Evolutionary conservation across 2,888 invertebrate species (phyloP).

Genomic region (Cylloceria caligata): DNA sequence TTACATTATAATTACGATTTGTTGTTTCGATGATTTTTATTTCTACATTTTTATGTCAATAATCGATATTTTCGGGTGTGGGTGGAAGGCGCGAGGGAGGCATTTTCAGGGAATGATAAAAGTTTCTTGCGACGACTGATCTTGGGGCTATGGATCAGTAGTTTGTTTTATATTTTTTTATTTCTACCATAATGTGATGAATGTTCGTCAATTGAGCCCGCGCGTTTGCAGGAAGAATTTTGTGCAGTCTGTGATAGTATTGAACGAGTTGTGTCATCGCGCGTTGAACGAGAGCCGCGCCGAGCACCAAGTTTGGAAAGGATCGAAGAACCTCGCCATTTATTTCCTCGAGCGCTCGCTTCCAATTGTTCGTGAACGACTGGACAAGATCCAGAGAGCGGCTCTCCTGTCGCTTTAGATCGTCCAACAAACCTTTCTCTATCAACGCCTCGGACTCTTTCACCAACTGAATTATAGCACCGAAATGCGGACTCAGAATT

Average conservation of each 20-base stretch:
- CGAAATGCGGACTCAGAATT: conserved; percentile 97
- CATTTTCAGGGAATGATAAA: conserved; percentile 33
- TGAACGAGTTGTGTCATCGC: conserved; percentile 98
- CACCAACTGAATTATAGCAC: conserved; percentile 97
- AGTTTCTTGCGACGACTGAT: not conserved
- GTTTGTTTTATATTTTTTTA: conserved; percentile 99
- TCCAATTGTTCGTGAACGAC: conserved; percentile 97
- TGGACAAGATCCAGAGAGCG: conserved; percentile 95
- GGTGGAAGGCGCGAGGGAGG: not conserved
- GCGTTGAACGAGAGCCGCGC: conserved; percentile 96
- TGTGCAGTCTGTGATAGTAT: conserved; percentile 98
- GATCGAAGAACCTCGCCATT: conserved; percentile 97
- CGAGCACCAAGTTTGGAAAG: conserved; percentile 98
- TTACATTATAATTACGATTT: not conserved
- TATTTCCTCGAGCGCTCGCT: conserved; percentile 96
- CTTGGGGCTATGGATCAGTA: conserved; percentile 86
- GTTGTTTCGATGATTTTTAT: not conserved
- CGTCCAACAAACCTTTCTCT: conserved; percentile 91
- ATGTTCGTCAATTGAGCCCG: conserved; percentile 97
- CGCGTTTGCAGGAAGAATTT: conserved; percentile 94
- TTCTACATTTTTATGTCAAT: not conserved
- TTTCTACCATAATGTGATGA: conserved; percentile 99
- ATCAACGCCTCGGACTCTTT: conserved; percentile 96
- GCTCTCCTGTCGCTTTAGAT: conserved; percentile 90
- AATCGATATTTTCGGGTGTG: not conserved